A percentile compares a stretch with the other conserved stretches of the same genome.
These are phyloP conservation scores for Trinorchestia longiramus DNA, from an alignment of 1,140 invertebrate species.

Conservation along the genomic window DNA sequence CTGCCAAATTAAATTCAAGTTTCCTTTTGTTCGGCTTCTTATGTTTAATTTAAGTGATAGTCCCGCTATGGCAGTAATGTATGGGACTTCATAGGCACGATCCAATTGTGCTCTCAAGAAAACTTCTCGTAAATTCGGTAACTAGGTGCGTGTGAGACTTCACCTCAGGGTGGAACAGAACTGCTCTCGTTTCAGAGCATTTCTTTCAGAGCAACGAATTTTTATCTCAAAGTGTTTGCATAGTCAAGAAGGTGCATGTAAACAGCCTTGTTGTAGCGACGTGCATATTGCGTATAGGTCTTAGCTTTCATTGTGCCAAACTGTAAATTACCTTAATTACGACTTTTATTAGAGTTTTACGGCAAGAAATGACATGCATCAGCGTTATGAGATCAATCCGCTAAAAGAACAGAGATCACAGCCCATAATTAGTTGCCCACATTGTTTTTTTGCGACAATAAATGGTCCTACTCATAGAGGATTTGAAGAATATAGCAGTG, in stretches of 20 bases:
- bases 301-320: neutral
- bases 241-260: neutral
- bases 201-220: neutral
- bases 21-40: neutral
- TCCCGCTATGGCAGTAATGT: neutral
- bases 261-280: neutral
- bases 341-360: conserved; percentile 12
- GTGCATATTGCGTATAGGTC: neutral
- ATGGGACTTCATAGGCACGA: neutral
- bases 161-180: neutral
- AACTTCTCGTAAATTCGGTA: neutral
- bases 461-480: neutral
- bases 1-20: neutral
- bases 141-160: neutral
- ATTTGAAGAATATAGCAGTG: neutral
- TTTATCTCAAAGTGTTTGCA: neutral
- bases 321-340: neutral
- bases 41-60: neutral
- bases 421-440: conserved; percentile 9
- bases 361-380: neutral
- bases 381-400: conserved; percentile 32
- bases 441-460: conserved; percentile 32
- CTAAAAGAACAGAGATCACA: neutral
- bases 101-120: neutral
- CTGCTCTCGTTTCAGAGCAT: neutral